phyloP scores from a whole-genome alignment of 2,113 vertebrate species.

The Misgurnus mizolepis region DNA sequence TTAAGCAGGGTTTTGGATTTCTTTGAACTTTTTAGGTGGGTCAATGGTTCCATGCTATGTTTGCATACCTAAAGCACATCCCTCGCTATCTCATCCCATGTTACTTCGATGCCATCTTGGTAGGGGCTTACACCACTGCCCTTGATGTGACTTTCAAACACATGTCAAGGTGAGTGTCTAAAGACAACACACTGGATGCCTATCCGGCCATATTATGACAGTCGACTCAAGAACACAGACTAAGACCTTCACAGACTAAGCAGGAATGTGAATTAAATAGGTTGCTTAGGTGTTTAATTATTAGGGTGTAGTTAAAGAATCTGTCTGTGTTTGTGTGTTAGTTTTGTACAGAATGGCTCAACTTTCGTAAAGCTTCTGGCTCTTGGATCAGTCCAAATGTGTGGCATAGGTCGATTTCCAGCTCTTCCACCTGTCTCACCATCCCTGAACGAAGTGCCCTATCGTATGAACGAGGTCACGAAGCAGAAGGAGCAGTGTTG shows the following conservation, averaged over 20 bases:
- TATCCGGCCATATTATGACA: too few species aligned
- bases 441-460: constrained; percentile 78
- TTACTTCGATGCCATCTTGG: constrained; percentile 94
- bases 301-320: background rate
- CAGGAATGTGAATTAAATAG: too few species aligned
- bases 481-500: constrained; percentile 88
- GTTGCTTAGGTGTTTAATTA: too few species aligned
- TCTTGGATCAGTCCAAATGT: constrained; percentile 93
- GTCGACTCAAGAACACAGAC: too few species aligned
- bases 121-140: constrained; percentile 87
- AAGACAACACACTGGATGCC: background rate
- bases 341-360: constrained; percentile 93
- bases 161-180: constrained; percentile 86
- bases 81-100: constrained; percentile 96
- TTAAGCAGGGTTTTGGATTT: background rate
- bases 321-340: constrained; percentile 59
- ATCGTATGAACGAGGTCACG: constrained; percentile 79
- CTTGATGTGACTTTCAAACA: constrained; percentile 83
- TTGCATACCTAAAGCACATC: constrained; percentile 89
- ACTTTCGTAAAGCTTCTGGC: constrained; percentile 90
- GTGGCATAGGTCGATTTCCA: constrained; percentile 82
- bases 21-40: constrained; percentile 79
- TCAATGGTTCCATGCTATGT: constrained; percentile 91
- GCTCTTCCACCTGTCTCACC: constrained; percentile 85
- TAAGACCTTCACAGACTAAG: too few species aligned